A percentile compares a stretch with the other conserved stretches of the same genome.
Conservation (phyloP, 2,113 vertebrate species). For the Arothron firmamentum region DNA sequence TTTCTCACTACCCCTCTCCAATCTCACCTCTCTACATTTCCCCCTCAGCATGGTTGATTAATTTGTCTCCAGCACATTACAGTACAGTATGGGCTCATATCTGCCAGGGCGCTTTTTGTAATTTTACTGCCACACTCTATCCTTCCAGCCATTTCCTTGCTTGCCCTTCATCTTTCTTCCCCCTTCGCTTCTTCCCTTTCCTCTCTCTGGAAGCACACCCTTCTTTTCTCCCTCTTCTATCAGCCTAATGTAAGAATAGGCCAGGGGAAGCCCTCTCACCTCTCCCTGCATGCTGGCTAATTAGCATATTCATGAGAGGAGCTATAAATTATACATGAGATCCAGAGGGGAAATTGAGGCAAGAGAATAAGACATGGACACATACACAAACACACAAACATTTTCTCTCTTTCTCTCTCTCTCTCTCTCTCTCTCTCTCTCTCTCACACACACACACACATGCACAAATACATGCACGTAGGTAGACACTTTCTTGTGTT, state of each 20-base stretch:
- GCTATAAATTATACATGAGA: conserved; percentile 80
- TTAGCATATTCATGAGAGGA: conserved; percentile 81
- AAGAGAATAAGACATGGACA: conserved; percentile 67
- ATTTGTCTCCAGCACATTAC: conserved; percentile 76
- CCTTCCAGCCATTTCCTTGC: conserved; percentile 52
- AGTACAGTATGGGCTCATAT: conserved; percentile 66
- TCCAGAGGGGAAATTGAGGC: conserved; percentile 74
- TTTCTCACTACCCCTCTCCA: conserved; percentile 58
- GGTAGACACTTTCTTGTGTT: conserved; percentile 38
- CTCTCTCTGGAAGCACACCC: conserved; percentile 47
- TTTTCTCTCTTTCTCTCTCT: conserved; percentile 15
- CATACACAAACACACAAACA: conserved; percentile 20
- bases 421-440: conserved; percentile 18
- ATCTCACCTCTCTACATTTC: conserved; percentile 50
- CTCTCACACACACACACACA: conserved; percentile 6
- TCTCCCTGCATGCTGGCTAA: conserved; percentile 74
- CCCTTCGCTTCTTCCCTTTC: conserved; percentile 54
- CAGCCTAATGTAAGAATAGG: conserved; percentile 78
- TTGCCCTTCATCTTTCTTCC: conserved; percentile 56
- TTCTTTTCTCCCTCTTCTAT: conserved; percentile 52
- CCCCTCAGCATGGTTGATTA: conserved; percentile 74
- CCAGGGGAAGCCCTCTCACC: conserved; percentile 83
- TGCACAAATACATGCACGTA: conserved; percentile 13
- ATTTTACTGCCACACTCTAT: conserved; percentile 58
- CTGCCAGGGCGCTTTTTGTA: conserved; percentile 65